Percentiles rank a stretch among this genome's conserved stretches.
These are phyloP conservation scores for Pseudochromis fuscus DNA, from an alignment of 2,797 vertebrate genomes.

Conservation along the genomic window DNA sequence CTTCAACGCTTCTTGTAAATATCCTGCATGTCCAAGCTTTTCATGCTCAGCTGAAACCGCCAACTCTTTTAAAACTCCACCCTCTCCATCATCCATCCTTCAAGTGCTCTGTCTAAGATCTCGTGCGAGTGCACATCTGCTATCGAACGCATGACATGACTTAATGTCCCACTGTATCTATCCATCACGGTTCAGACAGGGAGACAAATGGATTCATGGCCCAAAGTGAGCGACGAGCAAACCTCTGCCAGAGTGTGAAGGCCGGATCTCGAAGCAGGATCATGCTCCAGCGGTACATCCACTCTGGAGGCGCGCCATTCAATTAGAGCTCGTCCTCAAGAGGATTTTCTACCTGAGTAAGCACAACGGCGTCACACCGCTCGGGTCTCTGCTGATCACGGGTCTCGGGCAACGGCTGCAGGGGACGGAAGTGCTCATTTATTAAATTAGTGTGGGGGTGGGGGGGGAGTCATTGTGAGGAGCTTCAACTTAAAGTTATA, in stretches of 20 bases:
- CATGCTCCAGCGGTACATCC: slow-evolving; percentile 38
- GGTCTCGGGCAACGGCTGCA: slow-evolving; percentile 40
- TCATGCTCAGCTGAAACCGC: background rate
- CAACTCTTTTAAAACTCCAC: background rate
- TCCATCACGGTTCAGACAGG: slow-evolving; percentile 43
- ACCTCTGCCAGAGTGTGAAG: slow-evolving; percentile 43
- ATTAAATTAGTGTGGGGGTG: too few relatives aligned
- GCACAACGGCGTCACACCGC: slow-evolving; percentile 68
- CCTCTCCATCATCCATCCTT: background rate
- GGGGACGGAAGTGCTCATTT: background rate
- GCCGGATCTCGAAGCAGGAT: slow-evolving; percentile 46
- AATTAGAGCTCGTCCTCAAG: slow-evolving; percentile 61
- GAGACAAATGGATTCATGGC: slow-evolving; percentile 44
- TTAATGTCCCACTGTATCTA: slow-evolving; percentile 25
- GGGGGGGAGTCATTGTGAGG: background rate
- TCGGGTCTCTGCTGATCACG: slow-evolving; percentile 60
- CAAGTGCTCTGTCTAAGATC: background rate
- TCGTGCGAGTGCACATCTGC: slow-evolving; percentile 13
- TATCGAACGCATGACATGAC: slow-evolving; percentile 21
- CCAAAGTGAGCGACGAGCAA: slow-evolving; percentile 42
- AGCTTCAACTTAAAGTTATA: too few relatives aligned
- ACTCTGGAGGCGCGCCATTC: slow-evolving; percentile 57
- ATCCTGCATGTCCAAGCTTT: background rate
- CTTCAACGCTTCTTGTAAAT: slow-evolving; percentile 5
- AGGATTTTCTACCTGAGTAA: slow-evolving; percentile 73